These are phyloP conservation scores for Burhinus bistriatus DNA, from an alignment of 2,113 vertebrate species.

Conservation along the genomic window DNA sequence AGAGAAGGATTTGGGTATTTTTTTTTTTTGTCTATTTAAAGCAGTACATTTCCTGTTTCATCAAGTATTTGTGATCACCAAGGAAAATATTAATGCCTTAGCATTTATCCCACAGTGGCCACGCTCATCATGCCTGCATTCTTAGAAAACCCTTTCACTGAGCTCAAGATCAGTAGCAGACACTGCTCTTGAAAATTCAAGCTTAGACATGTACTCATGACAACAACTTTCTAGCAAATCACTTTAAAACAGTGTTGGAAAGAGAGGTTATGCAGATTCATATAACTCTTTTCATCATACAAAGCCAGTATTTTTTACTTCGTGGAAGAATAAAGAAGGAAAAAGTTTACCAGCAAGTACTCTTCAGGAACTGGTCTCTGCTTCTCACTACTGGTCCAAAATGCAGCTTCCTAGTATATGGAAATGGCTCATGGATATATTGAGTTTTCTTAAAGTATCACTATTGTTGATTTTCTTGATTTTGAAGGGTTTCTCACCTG, in stretches of 20 bases:
- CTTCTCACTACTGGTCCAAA: background rate
- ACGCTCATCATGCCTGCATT: background rate
- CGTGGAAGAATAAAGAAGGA: background rate
- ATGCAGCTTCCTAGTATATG: background rate
- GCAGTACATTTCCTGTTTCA: background rate
- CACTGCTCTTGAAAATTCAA: background rate
- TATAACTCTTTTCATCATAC: background rate
- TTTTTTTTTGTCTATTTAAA: background rate
- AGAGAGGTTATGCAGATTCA: background rate
- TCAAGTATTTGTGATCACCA: background rate
- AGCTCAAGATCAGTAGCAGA: background rate
- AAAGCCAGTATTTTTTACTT: background rate
- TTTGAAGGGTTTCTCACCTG: background rate
- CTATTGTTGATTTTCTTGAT: background rate
- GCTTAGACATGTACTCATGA: background rate
- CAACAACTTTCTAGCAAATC: background rate
- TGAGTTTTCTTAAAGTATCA: background rate
- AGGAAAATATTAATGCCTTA: background rate
- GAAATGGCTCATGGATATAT: background rate
- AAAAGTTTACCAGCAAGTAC: background rate
- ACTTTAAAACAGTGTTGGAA: fast-evolving
- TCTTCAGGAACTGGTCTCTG: background rate
- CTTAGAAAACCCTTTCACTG: background rate
- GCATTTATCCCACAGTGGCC: background rate
- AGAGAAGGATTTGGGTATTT: background rate